phyloP scores from a whole-genome alignment of 2,113 vertebrate species.

The Ciconia maguari region DNA sequence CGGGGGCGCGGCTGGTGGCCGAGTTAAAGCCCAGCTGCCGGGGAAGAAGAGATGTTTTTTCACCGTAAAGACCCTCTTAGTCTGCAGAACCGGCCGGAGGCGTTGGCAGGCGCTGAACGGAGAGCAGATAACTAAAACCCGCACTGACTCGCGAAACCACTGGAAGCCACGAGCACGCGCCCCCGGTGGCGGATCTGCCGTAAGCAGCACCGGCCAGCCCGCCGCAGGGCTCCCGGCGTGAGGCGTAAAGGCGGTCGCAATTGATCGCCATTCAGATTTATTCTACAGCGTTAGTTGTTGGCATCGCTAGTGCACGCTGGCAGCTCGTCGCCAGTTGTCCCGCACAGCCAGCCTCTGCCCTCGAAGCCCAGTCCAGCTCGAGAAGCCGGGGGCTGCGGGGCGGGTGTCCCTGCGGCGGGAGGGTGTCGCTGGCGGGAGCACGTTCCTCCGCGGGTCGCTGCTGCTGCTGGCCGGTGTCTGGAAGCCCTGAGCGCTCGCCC shows the following conservation, averaged over 20 bases:
- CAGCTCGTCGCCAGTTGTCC: neutral
- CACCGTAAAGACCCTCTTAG: no score
- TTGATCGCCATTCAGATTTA: neutral
- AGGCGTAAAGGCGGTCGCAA: fast-evolving
- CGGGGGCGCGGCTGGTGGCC: neutral
- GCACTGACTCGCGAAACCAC: neutral
- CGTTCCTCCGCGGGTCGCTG: no score
- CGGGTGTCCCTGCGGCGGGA: no score
- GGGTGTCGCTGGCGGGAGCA: no score
- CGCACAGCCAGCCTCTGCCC: no score
- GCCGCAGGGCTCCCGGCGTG: neutral
- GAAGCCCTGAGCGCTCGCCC: neutral
- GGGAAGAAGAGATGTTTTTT: no score
- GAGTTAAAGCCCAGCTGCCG: neutral
- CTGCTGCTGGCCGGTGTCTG: neutral
- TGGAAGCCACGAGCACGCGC: neutral
- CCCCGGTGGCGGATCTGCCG: neutral
- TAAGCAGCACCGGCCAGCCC: neutral
- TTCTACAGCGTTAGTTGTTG: fast-evolving
- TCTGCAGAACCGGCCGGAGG: neutral
- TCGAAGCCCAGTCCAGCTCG: neutral
- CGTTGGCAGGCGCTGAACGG: neutral
- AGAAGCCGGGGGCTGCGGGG: no score
- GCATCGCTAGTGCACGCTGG: neutral
- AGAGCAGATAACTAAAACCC: neutral